These are phyloP conservation scores for Pangasius sanitwongsei DNA, from an alignment of 2,797 vertebrate genomes.

Conservation along the genomic window DNA sequence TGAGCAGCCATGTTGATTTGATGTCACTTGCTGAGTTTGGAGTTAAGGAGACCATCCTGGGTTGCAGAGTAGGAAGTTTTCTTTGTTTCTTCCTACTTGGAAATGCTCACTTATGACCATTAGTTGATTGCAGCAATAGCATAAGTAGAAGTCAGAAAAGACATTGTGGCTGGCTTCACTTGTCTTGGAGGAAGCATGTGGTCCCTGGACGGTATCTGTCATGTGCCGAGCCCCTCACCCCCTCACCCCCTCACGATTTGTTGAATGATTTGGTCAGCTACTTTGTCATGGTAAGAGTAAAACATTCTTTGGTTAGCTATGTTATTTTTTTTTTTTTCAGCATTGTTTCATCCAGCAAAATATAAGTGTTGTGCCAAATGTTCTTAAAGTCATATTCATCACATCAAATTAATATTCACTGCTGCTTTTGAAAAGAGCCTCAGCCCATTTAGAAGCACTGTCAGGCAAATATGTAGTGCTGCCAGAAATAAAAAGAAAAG, in stretches of 20 bases:
- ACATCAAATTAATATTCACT: not conserved
- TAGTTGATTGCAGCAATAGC: not conserved
- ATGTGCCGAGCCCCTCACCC: not conserved
- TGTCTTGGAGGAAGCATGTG: not conserved
- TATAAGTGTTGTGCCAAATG: not conserved
- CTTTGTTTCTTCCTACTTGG: not conserved
- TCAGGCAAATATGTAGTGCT: not conserved
- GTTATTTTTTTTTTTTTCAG: not conserved
- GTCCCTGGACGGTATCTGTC: not conserved
- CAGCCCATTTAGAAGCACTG: not conserved
- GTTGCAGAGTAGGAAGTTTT: not conserved
- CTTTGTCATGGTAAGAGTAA: not conserved
- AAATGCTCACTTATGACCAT: not conserved
- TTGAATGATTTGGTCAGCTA: not conserved
- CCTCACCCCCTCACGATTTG: not conserved
- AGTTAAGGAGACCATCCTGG: not conserved
- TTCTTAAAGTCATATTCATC: not conserved
- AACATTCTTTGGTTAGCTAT: not conserved
- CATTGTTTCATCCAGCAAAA: not conserved
- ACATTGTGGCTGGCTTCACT: not conserved
- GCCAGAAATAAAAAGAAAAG: not conserved
- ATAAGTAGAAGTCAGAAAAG: not conserved
- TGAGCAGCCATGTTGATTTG: not conserved
- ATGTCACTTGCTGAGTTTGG: not conserved
- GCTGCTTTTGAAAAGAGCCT: not conserved